Conservation (phyloP, 2,888 invertebrate species). For the Leptopterna dolabrata region DNA sequence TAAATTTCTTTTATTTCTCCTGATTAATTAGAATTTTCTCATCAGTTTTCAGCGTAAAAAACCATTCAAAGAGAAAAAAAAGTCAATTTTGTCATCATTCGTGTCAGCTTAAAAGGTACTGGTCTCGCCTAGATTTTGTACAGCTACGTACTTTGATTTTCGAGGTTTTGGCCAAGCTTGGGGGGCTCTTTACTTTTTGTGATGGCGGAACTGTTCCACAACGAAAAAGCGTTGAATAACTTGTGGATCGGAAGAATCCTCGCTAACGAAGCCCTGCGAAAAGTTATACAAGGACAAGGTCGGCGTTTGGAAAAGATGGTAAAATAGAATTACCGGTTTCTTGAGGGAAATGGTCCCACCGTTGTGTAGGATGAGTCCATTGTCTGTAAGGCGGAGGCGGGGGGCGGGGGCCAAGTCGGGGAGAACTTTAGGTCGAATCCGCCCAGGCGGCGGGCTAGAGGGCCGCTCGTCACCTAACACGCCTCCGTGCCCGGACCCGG, state of each 20-base stretch:
- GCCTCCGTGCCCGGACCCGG: conserved; percentile 59
- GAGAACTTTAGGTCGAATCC: conserved; percentile 71
- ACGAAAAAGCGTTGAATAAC: not conserved
- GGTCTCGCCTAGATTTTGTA: no score
- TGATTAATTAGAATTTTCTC: no score
- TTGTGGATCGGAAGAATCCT: not conserved
- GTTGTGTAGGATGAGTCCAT: conserved; percentile 84
- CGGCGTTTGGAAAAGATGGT: not conserved
- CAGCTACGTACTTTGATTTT: no score
- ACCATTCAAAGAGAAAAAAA: no score
- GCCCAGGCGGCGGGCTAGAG: conserved; percentile 58
- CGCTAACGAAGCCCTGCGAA: not conserved
- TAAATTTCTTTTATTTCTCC: no score
- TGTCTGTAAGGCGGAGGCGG: conserved; percentile 81
- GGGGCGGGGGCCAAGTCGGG: conserved; percentile 77
- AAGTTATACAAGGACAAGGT: not conserved
- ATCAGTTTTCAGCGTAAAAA: no score
- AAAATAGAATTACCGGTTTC: conserved; percentile 56
- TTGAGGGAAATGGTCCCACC: conserved; percentile 80
- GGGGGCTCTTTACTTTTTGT: no score
- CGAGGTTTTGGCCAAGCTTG: no score
- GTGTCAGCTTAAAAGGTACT: no score
- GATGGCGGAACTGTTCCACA: no score
- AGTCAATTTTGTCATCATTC: no score
- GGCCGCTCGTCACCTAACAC: conserved; percentile 48